Evolutionary conservation across 2,113 vertebrate species (phyloP), one percentile per base, ranked within the genome.

Genomic region (Mionectes macconnelli): DNA sequence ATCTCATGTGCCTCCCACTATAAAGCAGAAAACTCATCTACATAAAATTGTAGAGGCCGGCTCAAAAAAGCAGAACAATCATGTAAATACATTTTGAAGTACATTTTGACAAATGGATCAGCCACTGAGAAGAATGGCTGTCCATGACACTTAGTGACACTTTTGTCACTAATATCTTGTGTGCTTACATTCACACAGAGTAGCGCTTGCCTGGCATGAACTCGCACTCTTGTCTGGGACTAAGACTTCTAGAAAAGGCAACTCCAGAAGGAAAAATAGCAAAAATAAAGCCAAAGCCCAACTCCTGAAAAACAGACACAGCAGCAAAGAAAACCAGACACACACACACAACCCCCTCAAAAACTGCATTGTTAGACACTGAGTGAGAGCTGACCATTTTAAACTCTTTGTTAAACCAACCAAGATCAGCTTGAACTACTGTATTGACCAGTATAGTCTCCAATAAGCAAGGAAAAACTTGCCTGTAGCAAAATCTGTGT

Each of bases 21-120:
- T 62, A 91, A 89, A 79, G 33, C 4, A 80, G 70, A 91, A 93
- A 94, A 84, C 49, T 87, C 21, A 93, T 93, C 62, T 93, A 49
- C 94, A 91, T 85, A 62, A 93, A 95, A 96, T 94, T 93, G 68
- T 81, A 95, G 91, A 85, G 74, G 30, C 18, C 57, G 91, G 78
- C 87, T 93, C 81, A 89, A 84, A 66, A 82, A 94, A 91, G 62
- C 42, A 87, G 37, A 91, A 50, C n/a, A 82, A 93, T 91, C 77
- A 73, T 27, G 22, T 50, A 82, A 87, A 50, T 27, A 69, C 17
- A 45, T 91, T 94, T 94, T 84, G 79, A 87, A 89, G 56, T 37
- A 77, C 21, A 84, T 40, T 53, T 85, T 95, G 73, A 91, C 69
- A 97, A 96, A 89, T 75, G 2, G 68, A 74, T 82, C 87, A 87